Percentiles rank a stretch among this genome's conserved stretches.
These are phyloP conservation scores for Lumbricus terrestris DNA, from an alignment of 2,888 invertebrate genomes.

Conservation along the genomic window DNA sequence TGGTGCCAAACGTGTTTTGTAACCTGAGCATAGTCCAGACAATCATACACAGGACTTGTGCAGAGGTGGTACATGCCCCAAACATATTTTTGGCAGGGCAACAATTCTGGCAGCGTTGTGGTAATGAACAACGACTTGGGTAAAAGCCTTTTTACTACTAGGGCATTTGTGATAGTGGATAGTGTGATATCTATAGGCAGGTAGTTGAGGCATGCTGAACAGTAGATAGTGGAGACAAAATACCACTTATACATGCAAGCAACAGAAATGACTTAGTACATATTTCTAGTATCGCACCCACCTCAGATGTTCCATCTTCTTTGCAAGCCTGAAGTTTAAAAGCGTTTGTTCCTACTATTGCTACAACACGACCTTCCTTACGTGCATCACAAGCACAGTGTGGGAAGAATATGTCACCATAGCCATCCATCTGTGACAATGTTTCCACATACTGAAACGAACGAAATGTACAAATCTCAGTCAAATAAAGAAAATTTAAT, in stretches of 20 bases:
- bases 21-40: too few relatives aligned
- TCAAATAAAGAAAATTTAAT: not conserved
- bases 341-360: slow-evolving; percentile 69
- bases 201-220: too few relatives aligned
- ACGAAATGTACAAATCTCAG: not conserved
- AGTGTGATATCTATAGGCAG: too few relatives aligned
- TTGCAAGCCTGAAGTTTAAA: slow-evolving; percentile 80
- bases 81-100: too few relatives aligned
- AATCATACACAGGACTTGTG: too few relatives aligned
- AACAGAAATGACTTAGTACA: not conserved
- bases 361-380: slow-evolving; percentile 78
- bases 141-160: too few relatives aligned
- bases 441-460: slow-evolving; percentile 51
- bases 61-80: too few relatives aligned
- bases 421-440: slow-evolving; percentile 79
- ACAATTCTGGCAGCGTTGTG: too few relatives aligned
- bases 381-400: slow-evolving; percentile 88
- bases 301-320: slow-evolving; percentile 76
- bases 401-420: slow-evolving; percentile 90
- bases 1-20: too few relatives aligned
- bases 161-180: too few relatives aligned
- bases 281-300: slow-evolving; percentile 41
- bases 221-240: too few relatives aligned
- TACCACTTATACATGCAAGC: not conserved
- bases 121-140: too few relatives aligned